These are phyloP conservation scores for Macrosteles quadrilineatus DNA, from an alignment of 1,140 invertebrate species.

Conservation along the genomic window DNA sequence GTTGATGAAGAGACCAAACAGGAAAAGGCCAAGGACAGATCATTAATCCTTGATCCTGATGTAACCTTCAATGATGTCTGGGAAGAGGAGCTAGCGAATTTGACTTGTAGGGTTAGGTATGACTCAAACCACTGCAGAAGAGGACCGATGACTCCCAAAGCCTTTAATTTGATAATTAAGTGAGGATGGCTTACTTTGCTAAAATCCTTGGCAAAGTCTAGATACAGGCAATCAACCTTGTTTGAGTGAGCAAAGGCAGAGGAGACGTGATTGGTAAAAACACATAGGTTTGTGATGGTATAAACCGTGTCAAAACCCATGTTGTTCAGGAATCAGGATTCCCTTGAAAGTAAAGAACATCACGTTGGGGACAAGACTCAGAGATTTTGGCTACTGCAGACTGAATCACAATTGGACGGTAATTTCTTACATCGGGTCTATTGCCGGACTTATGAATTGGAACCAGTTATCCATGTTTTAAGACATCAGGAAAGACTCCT, in stretches of 20 bases:
- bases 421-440: not conserved
- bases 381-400: not conserved
- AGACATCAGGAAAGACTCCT: not conserved
- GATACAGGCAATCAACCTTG: not conserved
- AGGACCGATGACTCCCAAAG: not conserved
- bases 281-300: not conserved
- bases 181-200: not conserved
- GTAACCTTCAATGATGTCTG: no score
- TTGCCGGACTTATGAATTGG: not conserved
- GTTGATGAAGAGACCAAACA: conserved; percentile 46
- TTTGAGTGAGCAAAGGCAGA: not conserved
- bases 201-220: not conserved
- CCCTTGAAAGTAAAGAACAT: not conserved
- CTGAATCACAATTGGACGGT: not conserved
- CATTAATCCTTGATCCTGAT: no score
- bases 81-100: no score
- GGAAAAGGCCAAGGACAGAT: conserved; percentile 41
- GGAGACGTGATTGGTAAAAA: not conserved
- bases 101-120: not conserved
- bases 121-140: not conserved
- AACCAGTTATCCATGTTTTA: not conserved
- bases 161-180: not conserved
- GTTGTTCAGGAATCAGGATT: not conserved
- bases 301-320: not conserved
- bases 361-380: not conserved